Conservation (phyloP, 1,140 invertebrate species). For the Dryas iulia region DNA sequence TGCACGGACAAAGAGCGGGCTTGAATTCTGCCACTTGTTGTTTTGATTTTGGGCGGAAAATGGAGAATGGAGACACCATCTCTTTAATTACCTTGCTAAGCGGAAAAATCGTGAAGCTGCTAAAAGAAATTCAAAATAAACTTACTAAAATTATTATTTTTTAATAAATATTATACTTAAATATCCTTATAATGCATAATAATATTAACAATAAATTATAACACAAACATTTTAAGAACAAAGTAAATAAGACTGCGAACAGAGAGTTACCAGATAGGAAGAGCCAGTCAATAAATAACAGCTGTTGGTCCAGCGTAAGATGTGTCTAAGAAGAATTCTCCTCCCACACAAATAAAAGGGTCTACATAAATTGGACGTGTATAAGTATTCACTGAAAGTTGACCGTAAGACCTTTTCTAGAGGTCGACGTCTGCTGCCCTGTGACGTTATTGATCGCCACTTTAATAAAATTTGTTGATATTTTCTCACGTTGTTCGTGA, state of each 20-base stretch:
- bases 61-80: no score
- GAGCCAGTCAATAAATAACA: slow-evolving; percentile 18
- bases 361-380: slow-evolving; percentile 16
- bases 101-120: no score
- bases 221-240: background rate
- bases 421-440: slow-evolving; percentile 14
- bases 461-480: slow-evolving; percentile 25
- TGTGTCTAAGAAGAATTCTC: background rate
- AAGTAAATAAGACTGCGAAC: background rate
- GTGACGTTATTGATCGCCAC: slow-evolving; percentile 24
- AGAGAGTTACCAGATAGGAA: background rate
- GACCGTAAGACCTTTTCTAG: slow-evolving; percentile 22
- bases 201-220: background rate
- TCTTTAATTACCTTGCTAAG: no score
- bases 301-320: slow-evolving; percentile 7
- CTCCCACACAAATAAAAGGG: background rate
- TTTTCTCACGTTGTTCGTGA: background rate
- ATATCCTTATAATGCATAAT: no score
- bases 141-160: no score
- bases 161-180: no score
- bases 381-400: slow-evolving; percentile 21
- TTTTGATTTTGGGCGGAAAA: no score
- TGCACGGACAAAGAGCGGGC: no score
- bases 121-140: no score
- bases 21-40: no score